Base-by-base conservation (phyloP, 2,113 vertebrate genomes). In the Notarius quadriscutis region DNA sequence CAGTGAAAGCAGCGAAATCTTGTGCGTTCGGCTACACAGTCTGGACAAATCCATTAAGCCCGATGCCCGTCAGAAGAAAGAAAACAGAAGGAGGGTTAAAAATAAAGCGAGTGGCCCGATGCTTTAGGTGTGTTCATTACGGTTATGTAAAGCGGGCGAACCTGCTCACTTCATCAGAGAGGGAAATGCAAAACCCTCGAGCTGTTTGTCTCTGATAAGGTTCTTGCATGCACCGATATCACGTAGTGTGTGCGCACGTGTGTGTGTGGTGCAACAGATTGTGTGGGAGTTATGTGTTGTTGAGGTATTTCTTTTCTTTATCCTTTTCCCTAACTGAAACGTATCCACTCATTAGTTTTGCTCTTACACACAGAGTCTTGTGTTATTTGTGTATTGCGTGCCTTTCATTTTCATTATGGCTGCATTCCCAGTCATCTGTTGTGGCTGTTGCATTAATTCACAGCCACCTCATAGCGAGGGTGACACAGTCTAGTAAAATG, bases 191-290 rank as follows among this genome's bases (percentile, higher is more conserved):
- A 87, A 84, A 77, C 48, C 65, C 69, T 86, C 85, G 90, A 92
- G 90, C 88, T 91, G 90, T 57, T 86, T 89, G 87, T 62, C 87
- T 85, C 90, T 91, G 93, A 94, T 94, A 95, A 93, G 90, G 79
- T 78, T 84, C 72, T 67, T 82, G 53, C 51, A 84, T 57, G 74
- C 25, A 63, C 81, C 34, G 79, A 83, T 87, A 88, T 74, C 72
- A 22, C 62, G 77, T 62, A 72, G 55, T 67, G 67, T 81, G 81
- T 89, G 41, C 72, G 48, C 69, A 27, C 63, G 27, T 81, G 8
- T 69, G 51, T 77, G 72, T 63, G 81, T 78, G 78, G 7, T 60
- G 62, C 71, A 62, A 71, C 78, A n/a, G 78, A 79, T 84, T 57
- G 67, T 51, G 65, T 50, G 84, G 53, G 77, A 69, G 69, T 84